Evolutionary conservation across 2,797 vertebrate genomes (phyloP).

Genomic region (Pipistrellus pipistrellus): DNA sequence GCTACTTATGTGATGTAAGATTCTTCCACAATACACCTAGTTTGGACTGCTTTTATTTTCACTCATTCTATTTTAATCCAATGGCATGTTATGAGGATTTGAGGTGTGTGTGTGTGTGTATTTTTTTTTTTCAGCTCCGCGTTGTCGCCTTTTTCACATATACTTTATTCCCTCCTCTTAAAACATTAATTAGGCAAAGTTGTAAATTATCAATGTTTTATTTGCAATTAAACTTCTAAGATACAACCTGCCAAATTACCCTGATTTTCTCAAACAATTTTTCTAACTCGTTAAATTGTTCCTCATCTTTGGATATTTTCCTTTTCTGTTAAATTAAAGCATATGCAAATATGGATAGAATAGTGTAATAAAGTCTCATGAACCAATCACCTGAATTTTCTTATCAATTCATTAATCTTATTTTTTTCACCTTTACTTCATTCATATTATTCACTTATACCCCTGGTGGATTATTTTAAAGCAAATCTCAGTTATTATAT

Average conservation of each 20-base stretch:
- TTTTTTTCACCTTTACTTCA: neutral
- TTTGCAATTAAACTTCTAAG: neutral
- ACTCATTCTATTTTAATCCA: neutral
- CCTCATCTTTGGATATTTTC: neutral
- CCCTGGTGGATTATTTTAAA: neutral
- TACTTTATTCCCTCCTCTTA: neutral
- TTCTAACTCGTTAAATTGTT: slow-evolving; percentile 15
- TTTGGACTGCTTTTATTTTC: neutral
- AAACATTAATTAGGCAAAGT: neutral
- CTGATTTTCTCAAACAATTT: neutral
- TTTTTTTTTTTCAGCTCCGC: neutral
- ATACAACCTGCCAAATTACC: neutral
- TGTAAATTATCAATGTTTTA: neutral
- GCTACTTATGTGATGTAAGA: neutral
- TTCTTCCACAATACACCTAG: neutral
- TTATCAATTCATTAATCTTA: neutral
- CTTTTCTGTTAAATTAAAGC: neutral
- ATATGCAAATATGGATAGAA: neutral
- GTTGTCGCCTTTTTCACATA: neutral
- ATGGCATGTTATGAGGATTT: neutral
- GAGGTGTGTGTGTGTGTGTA: neutral
- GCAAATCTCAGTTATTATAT: neutral
- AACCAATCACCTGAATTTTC: neutral
- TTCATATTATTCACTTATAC: neutral
- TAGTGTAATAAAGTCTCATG: neutral